Evolutionary conservation across 2,888 invertebrate species (phyloP).

Genomic region (Aricia artaxerxes): DNA sequence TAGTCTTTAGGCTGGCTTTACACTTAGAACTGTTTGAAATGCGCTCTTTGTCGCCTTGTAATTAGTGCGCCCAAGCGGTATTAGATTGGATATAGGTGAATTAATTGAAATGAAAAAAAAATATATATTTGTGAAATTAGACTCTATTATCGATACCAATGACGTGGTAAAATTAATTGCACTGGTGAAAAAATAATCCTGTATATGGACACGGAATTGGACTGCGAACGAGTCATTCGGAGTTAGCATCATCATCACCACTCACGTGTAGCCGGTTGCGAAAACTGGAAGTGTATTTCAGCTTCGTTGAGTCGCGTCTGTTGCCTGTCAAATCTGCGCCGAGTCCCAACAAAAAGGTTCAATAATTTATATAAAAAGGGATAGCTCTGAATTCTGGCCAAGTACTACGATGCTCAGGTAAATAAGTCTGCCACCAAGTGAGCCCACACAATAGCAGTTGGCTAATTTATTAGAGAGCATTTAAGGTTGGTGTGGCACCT

Average conservation of each 20-base stretch:
- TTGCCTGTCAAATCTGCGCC: not conserved
- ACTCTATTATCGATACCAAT: too few species aligned
- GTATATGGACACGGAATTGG: too few species aligned
- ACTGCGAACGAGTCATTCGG: not conserved
- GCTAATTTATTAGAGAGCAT: constrained; percentile 71
- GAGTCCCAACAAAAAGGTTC: not conserved
- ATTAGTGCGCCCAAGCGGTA: too few species aligned
- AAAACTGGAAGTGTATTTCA: not conserved
- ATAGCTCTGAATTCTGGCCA: constrained; percentile 39
- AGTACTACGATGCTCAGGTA: constrained; percentile 59
- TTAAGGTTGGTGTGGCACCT: constrained; percentile 54
- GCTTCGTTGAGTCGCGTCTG: not conserved
- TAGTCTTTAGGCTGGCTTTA: not conserved
- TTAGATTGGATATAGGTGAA: too few species aligned
- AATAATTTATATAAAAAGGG: constrained; percentile 30
- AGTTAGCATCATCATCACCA: not conserved
- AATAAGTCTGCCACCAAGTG: constrained; percentile 72
- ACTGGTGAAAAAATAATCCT: too few species aligned
- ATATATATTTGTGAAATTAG: too few species aligned
- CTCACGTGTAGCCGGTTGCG: not conserved
- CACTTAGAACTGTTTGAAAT: not conserved
- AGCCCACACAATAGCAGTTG: constrained; percentile 66
- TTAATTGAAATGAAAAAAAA: too few species aligned
- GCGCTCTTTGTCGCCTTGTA: too few species aligned
- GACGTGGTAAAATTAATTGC: too few species aligned